Evolutionary conservation across 2,888 invertebrate genomes (phyloP), one percentile per base, ranked within the genome.

Genomic region (Itoplectis maculator): DNA sequence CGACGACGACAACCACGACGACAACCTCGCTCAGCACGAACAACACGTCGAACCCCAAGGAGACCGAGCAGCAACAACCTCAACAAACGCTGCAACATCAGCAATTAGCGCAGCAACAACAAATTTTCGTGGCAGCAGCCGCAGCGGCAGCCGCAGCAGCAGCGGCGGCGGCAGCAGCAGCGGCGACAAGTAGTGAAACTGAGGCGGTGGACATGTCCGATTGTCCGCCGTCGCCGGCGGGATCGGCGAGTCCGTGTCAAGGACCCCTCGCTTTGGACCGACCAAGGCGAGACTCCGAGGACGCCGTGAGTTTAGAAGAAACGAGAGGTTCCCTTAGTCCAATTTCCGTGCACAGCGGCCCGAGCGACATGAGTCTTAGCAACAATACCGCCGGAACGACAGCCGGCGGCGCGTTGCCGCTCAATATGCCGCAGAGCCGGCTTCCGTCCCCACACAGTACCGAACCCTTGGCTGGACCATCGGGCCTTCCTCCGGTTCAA

Each of bases 401-500:
- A 42, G 88, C 90, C 11, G 94, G 83, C 11, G 94, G 83, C 91
- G 94, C 92, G 93, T 86, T 90, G 84, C 88, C 90, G 77, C 87
- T 90, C 82, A 90, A 90, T 84, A 87, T 91, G 81, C 89, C 91
- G 56, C 92, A 91, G 85, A 92, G 89, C 86, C 91, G 92, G 78
- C 92, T 95, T 90, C 94, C 96, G 79, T 96, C 96, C 89, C 96
- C 96, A 65, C 94, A 95, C 88, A 94, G 94, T 88, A 95, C 95
- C 90, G 96, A 96, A 91, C 95, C 96, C 45, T 94, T 96, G 68
- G 96, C 97, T 84, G 97, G 97, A 84, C 96, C 97, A n/a, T 97
- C 97, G 63, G 97, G 96, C 85, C 94, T 97, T 90, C 96, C 97
- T 79, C 97, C 97, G 80, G 97, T 97, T 89, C 97, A 97, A 93